Base-by-base conservation (phyloP, 2,113 vertebrate species). In the Pagrus major region DNA sequence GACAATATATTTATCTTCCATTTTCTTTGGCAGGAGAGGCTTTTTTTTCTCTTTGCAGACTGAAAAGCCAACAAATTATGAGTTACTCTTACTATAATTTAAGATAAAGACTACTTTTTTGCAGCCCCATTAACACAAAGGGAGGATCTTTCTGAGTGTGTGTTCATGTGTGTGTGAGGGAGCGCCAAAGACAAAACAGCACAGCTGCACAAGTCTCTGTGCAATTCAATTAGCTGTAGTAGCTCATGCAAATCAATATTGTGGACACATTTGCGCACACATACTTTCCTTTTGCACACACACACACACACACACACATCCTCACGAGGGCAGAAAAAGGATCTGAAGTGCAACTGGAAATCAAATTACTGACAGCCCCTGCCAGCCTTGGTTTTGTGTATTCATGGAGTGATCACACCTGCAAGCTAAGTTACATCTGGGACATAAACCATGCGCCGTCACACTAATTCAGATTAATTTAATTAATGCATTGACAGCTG, bases 241-340 rank as follows among this genome's bases (percentile, higher is more conserved):
- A 51, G 73, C 58, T 80, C 78, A 73, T 74, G 75, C 41, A 84
- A 75, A 85, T 89, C 88, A 78, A 84, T 82, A 84, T 8, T 23
- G 42, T 58, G 25, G 69, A 56, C 46, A 66, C 70, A 71, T 66
- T 15, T 33, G 15, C 49, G 33, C 47, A 44, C n/a, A 67, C 67
- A 46, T 47, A 76, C 41, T 8, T 25, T 16, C 9, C 9, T 20
- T 25, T 37, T 42, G 6, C 51, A 27, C 2, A 39, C 31, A 27
- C 61, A 49, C n/a, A 66, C 37, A 39, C 41, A 42, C 12, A 2
- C n/a, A n/a, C 35, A 65, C 37, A 52, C 67, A 75, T 23, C 11
- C 41, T n/a, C 58, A 49, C 9, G 2, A 23, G 14, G 41, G 35
- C 37, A 72, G 1, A 27, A 27, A 46, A 49, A 52, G 7, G 4